Evolutionary conservation across 2,888 invertebrate genomes (phyloP), one percentile per base, ranked within the genome.

Genomic region (Leistus spinibarbis): DNA sequence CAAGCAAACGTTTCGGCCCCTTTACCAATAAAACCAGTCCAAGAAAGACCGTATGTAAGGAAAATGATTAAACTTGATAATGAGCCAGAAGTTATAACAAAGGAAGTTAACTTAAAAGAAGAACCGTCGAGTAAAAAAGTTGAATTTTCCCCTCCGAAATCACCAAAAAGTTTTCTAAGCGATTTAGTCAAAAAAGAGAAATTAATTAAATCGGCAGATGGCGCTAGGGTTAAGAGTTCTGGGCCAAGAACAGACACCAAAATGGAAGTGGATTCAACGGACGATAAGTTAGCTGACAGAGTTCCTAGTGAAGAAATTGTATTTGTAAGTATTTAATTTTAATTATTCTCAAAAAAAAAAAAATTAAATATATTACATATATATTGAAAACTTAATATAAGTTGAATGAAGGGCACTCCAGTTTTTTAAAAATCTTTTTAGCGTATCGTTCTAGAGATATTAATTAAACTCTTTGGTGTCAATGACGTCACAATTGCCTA

Each of bases 1-100:
- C 94, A 94, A 86, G 93, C 93, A 0, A 93, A 93, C 86, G 90
- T 93, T 4, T 89, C 91, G 79, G 84, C 88, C 68, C 88, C 90
- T 16, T 77, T 90, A 84, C 85, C 87, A 24, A 76, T 82, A 22
- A 85, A 85, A 80, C 84, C 85, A 9, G 80, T 81, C 16, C 85
- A 85, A 78, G 86, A 86, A 78, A 84, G 85, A 78, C 85, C 85
- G 2, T 85, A 84, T 77, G 78, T 81, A 63, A 78, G 82, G 72
- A 79, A 78, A 64, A 79, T 79, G 73, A 79, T 81, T 76, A 79
- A 73, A 73, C 76, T 66, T 23, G 76, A 76, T 23, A 13, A 75
- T 16, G 57, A 76, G 3, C 56, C 74, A 16, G 54, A 67, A 77
- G 79, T 24, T 80, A 27, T 16, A 62, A 16, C 62, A 5, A 67